These are phyloP conservation scores for Macrostomum lignano DNA, from an alignment of 1,140 invertebrate species.

Conservation along the genomic window DNA sequence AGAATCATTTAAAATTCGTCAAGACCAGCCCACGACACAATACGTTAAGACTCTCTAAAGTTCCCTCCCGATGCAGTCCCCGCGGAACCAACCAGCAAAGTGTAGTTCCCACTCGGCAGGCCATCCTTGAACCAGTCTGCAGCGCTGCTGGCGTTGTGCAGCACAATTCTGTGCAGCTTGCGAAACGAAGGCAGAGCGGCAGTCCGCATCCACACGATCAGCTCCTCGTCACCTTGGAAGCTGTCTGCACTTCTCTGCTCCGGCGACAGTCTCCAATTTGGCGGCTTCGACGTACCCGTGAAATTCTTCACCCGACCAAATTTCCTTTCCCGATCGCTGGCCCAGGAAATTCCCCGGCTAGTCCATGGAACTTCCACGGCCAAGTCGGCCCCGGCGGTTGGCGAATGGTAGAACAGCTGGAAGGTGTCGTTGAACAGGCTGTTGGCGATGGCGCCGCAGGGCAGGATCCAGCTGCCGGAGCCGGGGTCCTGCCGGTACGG, in stretches of 20 bases:
- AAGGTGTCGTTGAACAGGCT: constrained; percentile 6
- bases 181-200: constrained; percentile 65
- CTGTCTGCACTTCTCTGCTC: neutral
- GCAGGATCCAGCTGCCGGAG: too few relatives aligned
- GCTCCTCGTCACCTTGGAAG: constrained; percentile 39
- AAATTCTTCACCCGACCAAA: constrained; percentile 4
- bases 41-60: too few relatives aligned
- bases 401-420: neutral
- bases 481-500: too few relatives aligned
- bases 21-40: too few relatives aligned
- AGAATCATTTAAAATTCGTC: too few relatives aligned
- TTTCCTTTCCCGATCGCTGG: neutral
- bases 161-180: constrained; percentile 53
- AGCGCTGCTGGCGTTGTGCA: constrained; percentile 38
- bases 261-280: constrained; percentile 45
- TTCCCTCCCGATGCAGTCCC: too few relatives aligned
- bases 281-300: constrained; percentile 24
- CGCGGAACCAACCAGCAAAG: too few relatives aligned
- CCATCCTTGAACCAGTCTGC: constrained; percentile 35
- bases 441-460: constrained; percentile 5
- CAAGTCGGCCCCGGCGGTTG: neutral
- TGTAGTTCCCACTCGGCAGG: constrained; percentile 43
- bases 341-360: constrained; percentile 3
- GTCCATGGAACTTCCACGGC: constrained; percentile 4
- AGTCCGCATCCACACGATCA: constrained; percentile 85